These are phyloP conservation scores for Babylonia areolata DNA, from an alignment of 1,140 invertebrate species.

Conservation along the genomic window DNA sequence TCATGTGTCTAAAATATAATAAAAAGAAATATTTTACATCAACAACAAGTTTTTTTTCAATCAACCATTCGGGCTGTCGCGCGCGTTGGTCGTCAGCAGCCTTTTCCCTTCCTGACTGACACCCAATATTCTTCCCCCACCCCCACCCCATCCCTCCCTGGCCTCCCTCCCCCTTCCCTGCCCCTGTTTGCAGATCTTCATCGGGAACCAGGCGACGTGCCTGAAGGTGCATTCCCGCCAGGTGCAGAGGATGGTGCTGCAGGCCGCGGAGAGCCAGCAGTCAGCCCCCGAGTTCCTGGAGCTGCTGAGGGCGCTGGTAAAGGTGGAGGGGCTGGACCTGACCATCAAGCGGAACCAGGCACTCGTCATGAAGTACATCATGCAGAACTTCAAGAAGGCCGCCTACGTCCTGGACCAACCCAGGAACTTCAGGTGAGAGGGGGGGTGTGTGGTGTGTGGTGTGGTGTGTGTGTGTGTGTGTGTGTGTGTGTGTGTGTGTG, in stretches of 20 bases:
- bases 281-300: slow-evolving; percentile 74
- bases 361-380: slow-evolving; percentile 76
- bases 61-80: no score
- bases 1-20: no score
- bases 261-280: slow-evolving; percentile 69
- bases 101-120: no score
- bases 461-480: no score
- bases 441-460: no score
- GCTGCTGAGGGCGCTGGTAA: slow-evolving; percentile 71
- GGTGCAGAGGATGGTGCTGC: slow-evolving; percentile 72
- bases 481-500: no score
- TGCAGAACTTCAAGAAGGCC: slow-evolving; percentile 75
- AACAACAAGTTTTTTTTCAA: no score
- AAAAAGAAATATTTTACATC: no score
- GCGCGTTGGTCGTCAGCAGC: no score
- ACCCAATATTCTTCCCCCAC: no score
- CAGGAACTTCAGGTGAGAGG: slow-evolving; percentile 58
- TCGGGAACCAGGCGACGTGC: slow-evolving; percentile 73
- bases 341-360: slow-evolving; percentile 75
- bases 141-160: no score
- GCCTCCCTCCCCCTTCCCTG: no score
- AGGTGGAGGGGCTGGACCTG: slow-evolving; percentile 74
- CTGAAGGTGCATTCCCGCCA: slow-evolving; percentile 73
- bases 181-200: slow-evolving; percentile 67
- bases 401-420: slow-evolving; percentile 74